Percentiles rank a stretch among this genome's conserved stretches.
These are phyloP conservation scores for Callithrix jacchus DNA, from an alignment of 2,113 vertebrate species.

Conservation along the genomic window DNA sequence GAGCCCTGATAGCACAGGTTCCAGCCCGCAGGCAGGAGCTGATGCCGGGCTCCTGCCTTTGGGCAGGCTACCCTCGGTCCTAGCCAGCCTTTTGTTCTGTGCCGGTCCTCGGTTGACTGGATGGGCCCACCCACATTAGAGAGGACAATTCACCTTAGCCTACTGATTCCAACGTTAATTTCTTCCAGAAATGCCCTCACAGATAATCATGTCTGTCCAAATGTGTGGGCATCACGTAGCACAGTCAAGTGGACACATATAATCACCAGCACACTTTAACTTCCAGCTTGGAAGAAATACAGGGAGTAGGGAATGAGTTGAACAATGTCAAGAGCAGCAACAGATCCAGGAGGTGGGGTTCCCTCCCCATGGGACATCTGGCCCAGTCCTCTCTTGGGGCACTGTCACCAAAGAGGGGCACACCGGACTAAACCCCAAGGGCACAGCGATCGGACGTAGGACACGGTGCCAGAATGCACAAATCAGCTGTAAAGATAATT, in stretches of 20 bases:
- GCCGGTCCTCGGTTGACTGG: background rate
- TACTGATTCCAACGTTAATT: background rate
- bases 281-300: background rate
- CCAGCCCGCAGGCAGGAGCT: background rate
- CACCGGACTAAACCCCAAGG: background rate
- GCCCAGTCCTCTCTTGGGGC: background rate
- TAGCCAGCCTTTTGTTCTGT: background rate
- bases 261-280: background rate
- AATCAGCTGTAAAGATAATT: background rate
- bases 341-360: background rate
- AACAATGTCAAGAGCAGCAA: fast-evolving
- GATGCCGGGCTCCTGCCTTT: background rate
- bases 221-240: no score
- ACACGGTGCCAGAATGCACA: fast-evolving
- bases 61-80: background rate
- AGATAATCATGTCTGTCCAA: background rate
- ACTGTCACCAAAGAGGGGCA: background rate
- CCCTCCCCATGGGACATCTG: background rate
- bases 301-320: fast-evolving
- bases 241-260: background rate
- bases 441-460: fast-evolving
- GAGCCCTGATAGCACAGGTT: background rate
- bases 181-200: background rate
- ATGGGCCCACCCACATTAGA: background rate
- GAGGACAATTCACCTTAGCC: background rate